Conservation (phyloP, 2,797 vertebrate genomes). For the Saxicola maurus region DNA sequence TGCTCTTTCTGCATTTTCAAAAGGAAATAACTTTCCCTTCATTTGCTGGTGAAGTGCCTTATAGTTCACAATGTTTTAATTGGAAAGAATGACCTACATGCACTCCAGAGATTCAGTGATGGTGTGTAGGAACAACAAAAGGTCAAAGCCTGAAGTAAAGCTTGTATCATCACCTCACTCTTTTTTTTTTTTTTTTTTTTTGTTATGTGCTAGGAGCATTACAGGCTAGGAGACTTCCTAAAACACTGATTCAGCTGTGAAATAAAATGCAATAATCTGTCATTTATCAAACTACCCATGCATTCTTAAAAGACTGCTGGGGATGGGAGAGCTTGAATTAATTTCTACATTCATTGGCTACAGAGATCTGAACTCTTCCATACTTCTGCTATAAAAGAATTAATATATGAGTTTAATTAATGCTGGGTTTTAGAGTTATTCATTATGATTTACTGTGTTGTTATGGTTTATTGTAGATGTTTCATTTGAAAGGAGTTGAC, state of each 20-base stretch:
- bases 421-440: background rate
- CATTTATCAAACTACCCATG: background rate
- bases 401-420: background rate
- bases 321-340: background rate
- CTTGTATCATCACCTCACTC: background rate
- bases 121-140: background rate
- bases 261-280: background rate
- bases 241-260: background rate
- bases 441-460: background rate
- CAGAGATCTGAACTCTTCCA: background rate
- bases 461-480: background rate
- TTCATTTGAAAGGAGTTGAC: background rate
- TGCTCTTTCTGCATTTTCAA: background rate
- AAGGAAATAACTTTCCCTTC: background rate
- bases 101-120: background rate
- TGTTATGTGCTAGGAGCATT: background rate
- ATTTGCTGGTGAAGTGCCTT: background rate
- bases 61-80: background rate
- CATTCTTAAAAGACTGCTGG: background rate
- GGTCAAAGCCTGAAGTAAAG: background rate
- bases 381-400: background rate
- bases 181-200: background rate
- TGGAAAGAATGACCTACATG: background rate
- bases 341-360: background rate
- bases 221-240: background rate